A percentile compares a stretch with the other conserved stretches of the same genome.
Conservation (phyloP, 2,797 vertebrate species). For the Avahi laniger region DNA sequence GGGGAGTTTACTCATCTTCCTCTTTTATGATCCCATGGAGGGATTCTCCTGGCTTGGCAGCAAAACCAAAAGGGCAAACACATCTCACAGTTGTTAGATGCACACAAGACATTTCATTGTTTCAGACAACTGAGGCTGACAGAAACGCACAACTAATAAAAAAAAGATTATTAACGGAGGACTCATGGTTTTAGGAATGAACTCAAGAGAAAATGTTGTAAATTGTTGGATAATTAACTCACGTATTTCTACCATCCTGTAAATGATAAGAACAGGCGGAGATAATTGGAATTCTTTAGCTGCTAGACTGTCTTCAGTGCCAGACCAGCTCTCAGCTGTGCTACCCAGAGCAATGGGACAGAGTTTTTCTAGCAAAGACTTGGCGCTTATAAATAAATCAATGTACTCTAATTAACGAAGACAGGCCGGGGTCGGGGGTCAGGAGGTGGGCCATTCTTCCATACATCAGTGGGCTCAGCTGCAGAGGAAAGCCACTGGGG, state of each 20-base stretch:
- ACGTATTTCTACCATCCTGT: conserved; percentile 63
- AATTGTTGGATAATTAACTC: neutral
- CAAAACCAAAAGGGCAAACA: conserved; percentile 14
- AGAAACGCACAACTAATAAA: neutral
- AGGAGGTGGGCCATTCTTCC: conserved; percentile 29
- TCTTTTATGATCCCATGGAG: neutral
- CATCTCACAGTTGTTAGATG: conserved; percentile 37
- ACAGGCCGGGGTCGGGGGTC: conserved; percentile 19
- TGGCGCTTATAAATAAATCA: conserved; percentile 65
- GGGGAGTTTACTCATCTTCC: neutral
- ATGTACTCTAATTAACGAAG: conserved; percentile 55
- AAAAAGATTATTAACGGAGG: neutral
- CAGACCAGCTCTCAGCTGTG: neutral
- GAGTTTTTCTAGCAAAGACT: conserved; percentile 21
- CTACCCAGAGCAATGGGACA: neutral
- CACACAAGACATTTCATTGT: neutral
- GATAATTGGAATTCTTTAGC: conserved; percentile 75
- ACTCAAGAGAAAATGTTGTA: conserved; percentile 48
- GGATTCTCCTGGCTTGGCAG: neutral
- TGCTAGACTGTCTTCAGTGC: neutral
- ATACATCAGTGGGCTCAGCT: conserved; percentile 9
- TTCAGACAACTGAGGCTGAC: conserved; percentile 27
- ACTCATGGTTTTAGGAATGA: conserved; percentile 53
- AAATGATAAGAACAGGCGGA: conserved; percentile 70
- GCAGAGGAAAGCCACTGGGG: neutral